Percentiles rank a stretch among this genome's conserved stretches.
These are phyloP conservation scores for Bombyx huttoni DNA, from an alignment of 2,888 invertebrate species.

Conservation along the genomic window DNA sequence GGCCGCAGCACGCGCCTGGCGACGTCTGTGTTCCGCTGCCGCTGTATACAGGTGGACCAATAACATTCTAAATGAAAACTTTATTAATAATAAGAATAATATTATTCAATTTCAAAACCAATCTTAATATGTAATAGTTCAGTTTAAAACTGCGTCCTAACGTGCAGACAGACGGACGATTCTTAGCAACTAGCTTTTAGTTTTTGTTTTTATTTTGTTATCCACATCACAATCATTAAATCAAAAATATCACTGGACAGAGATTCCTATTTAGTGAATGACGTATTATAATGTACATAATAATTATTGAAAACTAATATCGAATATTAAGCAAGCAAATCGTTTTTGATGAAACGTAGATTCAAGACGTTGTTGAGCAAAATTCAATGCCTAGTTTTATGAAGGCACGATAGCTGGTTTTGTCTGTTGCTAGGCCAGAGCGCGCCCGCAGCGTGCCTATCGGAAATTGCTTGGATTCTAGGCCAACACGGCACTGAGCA, in stretches of 20 bases:
- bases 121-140: too few relatives aligned
- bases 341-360: neutral
- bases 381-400: neutral
- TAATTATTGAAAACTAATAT: neutral
- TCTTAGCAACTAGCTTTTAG: too few relatives aligned
- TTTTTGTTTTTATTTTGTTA: too few relatives aligned
- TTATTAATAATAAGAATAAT: neutral
- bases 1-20: constrained; percentile 54
- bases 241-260: too few relatives aligned
- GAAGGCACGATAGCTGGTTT: neutral
- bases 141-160: too few relatives aligned
- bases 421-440: constrained; percentile 20
- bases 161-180: too few relatives aligned
- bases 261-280: too few relatives aligned
- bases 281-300: neutral
- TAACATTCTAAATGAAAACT: neutral
- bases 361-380: neutral
- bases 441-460: constrained; percentile 28
- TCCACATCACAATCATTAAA: too few relatives aligned
- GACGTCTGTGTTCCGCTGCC: constrained; percentile 16
- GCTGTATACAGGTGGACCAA: neutral
- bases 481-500: constrained; percentile 37
- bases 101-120: neutral
- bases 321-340: neutral
- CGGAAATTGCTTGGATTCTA: constrained; percentile 67